Percentiles rank a stretch among this genome's conserved stretches.
These are phyloP conservation scores for Nothobranchius furzeri DNA, from an alignment of 2,113 vertebrate species.

Conservation along the genomic window DNA sequence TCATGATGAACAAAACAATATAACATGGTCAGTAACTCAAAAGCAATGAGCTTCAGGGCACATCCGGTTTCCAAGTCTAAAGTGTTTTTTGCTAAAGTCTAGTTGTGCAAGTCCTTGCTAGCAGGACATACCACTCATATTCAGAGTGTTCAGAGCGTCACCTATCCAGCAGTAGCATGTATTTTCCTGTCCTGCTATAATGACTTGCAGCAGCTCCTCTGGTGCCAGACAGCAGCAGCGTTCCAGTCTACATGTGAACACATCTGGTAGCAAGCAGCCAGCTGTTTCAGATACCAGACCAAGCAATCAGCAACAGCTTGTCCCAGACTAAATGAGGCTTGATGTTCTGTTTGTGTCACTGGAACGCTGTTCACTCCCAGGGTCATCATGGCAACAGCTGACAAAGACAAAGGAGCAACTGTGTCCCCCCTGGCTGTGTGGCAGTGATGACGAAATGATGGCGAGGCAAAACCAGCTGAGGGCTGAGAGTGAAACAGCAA, in stretches of 20 bases:
- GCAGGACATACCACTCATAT: background rate
- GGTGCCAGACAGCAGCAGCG: background rate
- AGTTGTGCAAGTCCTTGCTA: conserved; percentile 3
- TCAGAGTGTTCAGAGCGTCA: too few species aligned
- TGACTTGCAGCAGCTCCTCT: background rate
- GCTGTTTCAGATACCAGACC: background rate
- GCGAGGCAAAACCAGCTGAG: conserved; percentile 34
- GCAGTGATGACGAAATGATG: conserved; percentile 48
- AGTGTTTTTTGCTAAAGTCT: too few species aligned
- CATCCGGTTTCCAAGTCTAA: too few species aligned
- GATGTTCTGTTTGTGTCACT: conserved; percentile 24
- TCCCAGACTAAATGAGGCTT: conserved; percentile 12
- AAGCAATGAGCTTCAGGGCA: too few species aligned
- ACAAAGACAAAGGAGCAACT: conserved; percentile 66
- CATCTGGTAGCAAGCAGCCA: too few species aligned
- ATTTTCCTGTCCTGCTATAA: background rate
- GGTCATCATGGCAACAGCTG: conserved; percentile 51
- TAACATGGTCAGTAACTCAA: too few species aligned
- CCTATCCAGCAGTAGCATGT: background rate
- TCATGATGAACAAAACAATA: too few species aligned
- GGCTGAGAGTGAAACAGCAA: conserved; percentile 43
- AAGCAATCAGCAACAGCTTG: conserved; percentile 17
- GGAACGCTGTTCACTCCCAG: conserved; percentile 57
- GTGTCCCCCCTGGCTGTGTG: conserved; percentile 49
- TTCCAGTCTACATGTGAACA: background rate